Base-by-base conservation (phyloP, 2,888 invertebrate genomes). In the Adelognathus sp. region DNA sequence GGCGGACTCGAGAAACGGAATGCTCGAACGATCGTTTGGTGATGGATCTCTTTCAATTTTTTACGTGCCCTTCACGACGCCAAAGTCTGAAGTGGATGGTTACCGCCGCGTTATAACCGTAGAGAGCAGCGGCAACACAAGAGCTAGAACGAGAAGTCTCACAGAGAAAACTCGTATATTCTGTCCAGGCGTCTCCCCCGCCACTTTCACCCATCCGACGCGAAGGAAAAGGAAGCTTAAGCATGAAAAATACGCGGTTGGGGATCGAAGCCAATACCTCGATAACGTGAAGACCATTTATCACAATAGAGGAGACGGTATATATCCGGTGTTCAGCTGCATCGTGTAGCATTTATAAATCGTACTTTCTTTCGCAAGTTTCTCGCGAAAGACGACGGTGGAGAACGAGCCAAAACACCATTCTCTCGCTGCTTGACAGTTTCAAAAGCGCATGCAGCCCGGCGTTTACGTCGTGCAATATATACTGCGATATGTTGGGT, bases 201-300 rank as follows among this genome's bases (percentile, higher is more conserved):
- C n/a, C n/a, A n/a, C n/a, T n/a, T n/a, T n/a, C n/a, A n/a, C 66
- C 63, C 44, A 58, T 58, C 41, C 72, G 61, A 71, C 46, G 44
- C 69, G 66, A 58, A 76, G 74, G 70, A 79, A 75, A 72, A 74
- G 56, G 73, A 79, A 80, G 76, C 80, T 80, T 76, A 75, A 77
- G 74, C 80, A 79, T 82, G 81, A 83, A 82, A 81, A 81, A 83
- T 81, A 80, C 80, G 76, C 73, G 71, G 77, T 78, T 56, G 74
- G 70, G 71, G 71, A 74, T 80, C 76, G 77, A 75, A 76, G 73
- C 72, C 81, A 70, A 80, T 80, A 75, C 69, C 69, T 70, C 79
- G 78, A 81, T 82, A 81, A 79, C 75, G 71, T 69, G 78, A 73
- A 63, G 77, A 80, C 81, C 72, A 82, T 83, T 83, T 80, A 83